These are phyloP conservation scores for Centropristis striata DNA, from an alignment of 2,113 vertebrate species.

Conservation along the genomic window DNA sequence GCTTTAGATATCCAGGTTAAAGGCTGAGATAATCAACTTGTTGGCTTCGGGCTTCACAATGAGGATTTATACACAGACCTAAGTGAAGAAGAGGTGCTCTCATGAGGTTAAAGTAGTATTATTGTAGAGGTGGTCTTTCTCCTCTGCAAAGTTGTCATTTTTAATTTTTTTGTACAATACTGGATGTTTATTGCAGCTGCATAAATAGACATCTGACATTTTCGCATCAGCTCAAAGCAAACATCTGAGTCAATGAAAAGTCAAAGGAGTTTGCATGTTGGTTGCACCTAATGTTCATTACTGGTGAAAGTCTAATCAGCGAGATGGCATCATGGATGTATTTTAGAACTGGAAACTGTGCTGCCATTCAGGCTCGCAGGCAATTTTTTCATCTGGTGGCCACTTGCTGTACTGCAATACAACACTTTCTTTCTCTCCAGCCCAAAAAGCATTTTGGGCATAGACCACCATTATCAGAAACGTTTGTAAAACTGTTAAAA, in stretches of 20 bases:
- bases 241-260: background rate
- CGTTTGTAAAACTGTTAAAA: no score
- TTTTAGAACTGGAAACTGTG: no score
- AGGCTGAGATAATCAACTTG: slow-evolving; percentile 22
- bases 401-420: no score
- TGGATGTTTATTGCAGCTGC: background rate
- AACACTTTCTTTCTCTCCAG: no score
- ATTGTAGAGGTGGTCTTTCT: background rate
- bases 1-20: slow-evolving; percentile 44
- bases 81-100: background rate
- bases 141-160: background rate
- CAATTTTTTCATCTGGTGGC: no score
- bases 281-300: no score
- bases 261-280: no score
- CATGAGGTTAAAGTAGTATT: background rate
- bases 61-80: background rate
- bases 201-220: background rate
- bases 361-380: no score
- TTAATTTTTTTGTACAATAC: background rate
- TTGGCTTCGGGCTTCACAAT: slow-evolving; percentile 28
- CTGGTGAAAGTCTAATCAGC: no score
- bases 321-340: no score
- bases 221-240: background rate
- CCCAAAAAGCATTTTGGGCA: no score
- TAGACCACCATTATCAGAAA: no score